Base-by-base conservation (phyloP, 2,888 invertebrate genomes). In the Stenodema calcarata region DNA sequence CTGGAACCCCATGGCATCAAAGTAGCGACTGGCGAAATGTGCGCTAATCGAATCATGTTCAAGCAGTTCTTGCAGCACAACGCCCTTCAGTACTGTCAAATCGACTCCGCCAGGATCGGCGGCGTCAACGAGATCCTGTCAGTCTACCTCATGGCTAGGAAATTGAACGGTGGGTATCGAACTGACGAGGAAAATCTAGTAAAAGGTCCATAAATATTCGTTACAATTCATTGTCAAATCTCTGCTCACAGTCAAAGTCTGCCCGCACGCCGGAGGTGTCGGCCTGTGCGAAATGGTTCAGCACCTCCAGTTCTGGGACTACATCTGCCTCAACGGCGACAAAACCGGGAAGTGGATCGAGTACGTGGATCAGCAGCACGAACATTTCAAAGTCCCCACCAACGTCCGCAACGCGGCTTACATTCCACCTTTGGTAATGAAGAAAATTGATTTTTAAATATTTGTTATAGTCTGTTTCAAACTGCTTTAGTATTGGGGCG, bases 241-340 rank as follows among this genome's bases (percentile, higher is more conserved):
- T 62, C 11, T 23, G 11, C 87, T 91, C 92, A 28, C 91, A 97
- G 97, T 97, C 18, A 96, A 96, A 90, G 96, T 98, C 0, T 97
- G 97, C 90, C 98, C 98, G 0, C 98, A 98, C 92, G 97, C 97
- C 87, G 98, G 98, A n/a, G 98, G 98, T 9, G 95, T 98, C 12
- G 98, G 97, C 1, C 93, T 98, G 2, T 98, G 98, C 90, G 98
- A 98, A 92, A 95, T 97, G 95, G 97, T 98, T 0, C 97, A 97
- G 90, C 98, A 98, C 91, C 92, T 98, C 73, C 96, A 97, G 91
- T 94, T 95, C 92, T 97, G 89, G 97, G 95, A 98, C 91, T 97
- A 93, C 91, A 93, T 95, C 2, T 93, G 94, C 82, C 91, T 97
- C 28, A 95, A 96, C 12, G 95, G 93, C 11, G 94, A 94, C 9